These are phyloP conservation scores for Odocoileus hemionus DNA, from an alignment of 2,113 vertebrate species.

Conservation along the genomic window DNA sequence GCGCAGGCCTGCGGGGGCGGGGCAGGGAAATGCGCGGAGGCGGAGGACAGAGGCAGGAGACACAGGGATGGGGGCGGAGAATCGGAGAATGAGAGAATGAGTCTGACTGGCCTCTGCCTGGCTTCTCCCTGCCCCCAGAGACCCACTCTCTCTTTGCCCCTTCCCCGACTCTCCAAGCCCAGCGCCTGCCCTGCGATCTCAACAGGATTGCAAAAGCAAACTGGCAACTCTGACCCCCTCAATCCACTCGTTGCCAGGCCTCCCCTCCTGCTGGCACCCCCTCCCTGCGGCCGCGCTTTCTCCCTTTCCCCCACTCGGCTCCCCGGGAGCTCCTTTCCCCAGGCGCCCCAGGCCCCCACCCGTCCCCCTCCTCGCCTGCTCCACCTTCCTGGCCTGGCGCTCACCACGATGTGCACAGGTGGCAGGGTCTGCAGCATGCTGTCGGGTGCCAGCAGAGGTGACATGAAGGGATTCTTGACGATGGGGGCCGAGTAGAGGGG, in stretches of 20 bases:
- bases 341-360: not conserved
- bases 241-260: not conserved
- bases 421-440: slow-evolving; percentile 86
- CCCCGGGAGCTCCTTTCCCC: rapidly evolving
- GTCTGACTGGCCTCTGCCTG: not conserved
- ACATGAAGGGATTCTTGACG: slow-evolving; percentile 90
- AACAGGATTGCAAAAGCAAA: not conserved
- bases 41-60: not conserved
- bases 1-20: slow-evolving; percentile 85
- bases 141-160: not conserved
- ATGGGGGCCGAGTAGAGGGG: slow-evolving; percentile 82
- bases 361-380: rapidly evolving
- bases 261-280: not conserved
- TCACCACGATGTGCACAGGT: slow-evolving; percentile 78
- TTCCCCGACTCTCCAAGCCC: not conserved
- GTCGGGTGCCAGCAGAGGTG: slow-evolving; percentile 90
- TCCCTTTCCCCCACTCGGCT: rapidly evolving
- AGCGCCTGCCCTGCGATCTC: not conserved
- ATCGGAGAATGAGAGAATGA: not conserved
- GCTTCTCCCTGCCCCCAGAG: slow-evolving; percentile 43
- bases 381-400: not conserved
- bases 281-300: rapidly evolving
- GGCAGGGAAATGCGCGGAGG: not conserved
- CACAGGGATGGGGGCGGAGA: rapidly evolving
- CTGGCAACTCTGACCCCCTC: not conserved